phyloP scores from a whole-genome alignment of 2,113 vertebrate species.

The Corynorhinus townsendii region DNA sequence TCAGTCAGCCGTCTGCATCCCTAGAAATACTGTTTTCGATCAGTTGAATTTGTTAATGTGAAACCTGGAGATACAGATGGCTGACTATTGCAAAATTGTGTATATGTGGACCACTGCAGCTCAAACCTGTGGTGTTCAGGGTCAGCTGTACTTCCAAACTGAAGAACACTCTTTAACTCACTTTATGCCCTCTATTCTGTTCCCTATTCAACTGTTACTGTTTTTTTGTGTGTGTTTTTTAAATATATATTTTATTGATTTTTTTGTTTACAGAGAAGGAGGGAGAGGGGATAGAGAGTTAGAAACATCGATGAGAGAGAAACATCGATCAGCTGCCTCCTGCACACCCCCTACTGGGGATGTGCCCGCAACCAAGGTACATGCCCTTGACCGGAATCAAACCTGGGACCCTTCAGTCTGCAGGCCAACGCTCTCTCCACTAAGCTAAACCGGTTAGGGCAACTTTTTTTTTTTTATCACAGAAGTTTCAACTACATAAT shows the following conservation, averaged over 20 bases:
- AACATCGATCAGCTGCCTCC: no score
- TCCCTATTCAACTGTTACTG: background rate
- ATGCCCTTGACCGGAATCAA: no score
- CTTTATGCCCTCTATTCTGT: background rate
- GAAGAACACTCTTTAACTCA: background rate
- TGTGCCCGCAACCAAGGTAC: no score
- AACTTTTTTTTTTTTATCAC: background rate
- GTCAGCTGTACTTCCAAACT: background rate
- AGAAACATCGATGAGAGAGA: no score
- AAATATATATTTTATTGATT: no score
- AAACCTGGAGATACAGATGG: background rate
- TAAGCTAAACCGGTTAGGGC: no score
- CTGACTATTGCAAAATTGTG: no score
- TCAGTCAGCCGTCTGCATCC: background rate
- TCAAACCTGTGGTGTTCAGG: background rate
- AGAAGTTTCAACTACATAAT: background rate
- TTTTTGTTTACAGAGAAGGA: no score
- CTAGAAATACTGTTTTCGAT: background rate
- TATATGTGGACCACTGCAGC: background rate
- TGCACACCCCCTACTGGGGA: no score
- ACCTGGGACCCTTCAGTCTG: no score
- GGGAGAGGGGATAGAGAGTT: no score
- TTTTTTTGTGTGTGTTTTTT: background rate
- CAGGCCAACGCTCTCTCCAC: no score
- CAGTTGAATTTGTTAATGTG: background rate